Percentiles rank a stretch among this genome's conserved stretches.
Evolutionary conservation across 1,140 invertebrate genomes (phyloP).

Genomic region (Diuraphis noxia): DNA sequence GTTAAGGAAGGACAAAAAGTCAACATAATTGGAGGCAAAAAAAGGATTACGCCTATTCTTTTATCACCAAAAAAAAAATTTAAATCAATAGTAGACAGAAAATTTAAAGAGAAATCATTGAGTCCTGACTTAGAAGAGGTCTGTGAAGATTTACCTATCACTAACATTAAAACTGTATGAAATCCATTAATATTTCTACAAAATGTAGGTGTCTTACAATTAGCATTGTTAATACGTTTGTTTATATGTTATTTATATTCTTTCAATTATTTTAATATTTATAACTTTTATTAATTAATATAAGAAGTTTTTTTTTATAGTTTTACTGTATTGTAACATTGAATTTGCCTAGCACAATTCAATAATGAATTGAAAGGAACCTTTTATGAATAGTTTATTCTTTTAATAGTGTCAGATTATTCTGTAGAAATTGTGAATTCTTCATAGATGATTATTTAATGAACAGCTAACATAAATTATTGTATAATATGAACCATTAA

Average conservation of each 20-base stretch:
- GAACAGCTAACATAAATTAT: no score
- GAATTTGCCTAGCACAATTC: background rate
- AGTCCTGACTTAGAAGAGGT: background rate
- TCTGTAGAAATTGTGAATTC: background rate
- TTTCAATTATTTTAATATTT: conserved; percentile 16
- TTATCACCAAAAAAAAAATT: conserved; percentile 45
- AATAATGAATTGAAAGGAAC: background rate
- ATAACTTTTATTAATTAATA: conserved; percentile 17
- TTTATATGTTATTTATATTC: conserved; percentile 35
- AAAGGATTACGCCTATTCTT: conserved; percentile 39
- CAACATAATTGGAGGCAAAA: conserved; percentile 36
- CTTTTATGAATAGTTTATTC: background rate
- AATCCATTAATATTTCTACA: background rate
- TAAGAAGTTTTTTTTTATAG: background rate
- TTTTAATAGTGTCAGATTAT: background rate
- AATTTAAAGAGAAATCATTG: conserved; percentile 8
- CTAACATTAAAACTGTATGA: background rate
- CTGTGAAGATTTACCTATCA: background rate
- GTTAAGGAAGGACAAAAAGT: conserved; percentile 42
- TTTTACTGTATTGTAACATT: background rate
- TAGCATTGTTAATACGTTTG: conserved; percentile 29
- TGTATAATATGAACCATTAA: no score
- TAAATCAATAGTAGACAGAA: background rate
- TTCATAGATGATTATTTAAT: background rate
- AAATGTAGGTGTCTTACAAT: background rate